Evolutionary conservation across 64 coral and sea anemone genomes (phyloP).

Genomic region (Stichodactyla helianthus): DNA sequence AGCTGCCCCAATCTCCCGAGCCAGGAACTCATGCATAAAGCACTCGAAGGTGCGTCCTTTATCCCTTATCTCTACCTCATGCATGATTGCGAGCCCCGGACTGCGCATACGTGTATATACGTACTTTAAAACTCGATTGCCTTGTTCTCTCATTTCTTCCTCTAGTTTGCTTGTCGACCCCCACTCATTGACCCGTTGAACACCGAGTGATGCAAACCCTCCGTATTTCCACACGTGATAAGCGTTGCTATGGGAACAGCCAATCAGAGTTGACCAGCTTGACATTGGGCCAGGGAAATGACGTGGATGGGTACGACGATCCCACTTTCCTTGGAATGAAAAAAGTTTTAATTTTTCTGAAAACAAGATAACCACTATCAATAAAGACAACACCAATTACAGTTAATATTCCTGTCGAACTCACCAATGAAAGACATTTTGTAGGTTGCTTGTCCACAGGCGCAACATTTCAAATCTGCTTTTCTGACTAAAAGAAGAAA

Average conservation of each 20-base stretch:
- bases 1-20: too few species aligned
- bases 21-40: too few species aligned
- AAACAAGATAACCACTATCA: too few species aligned
- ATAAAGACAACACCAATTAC: background rate
- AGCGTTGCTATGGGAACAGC: constrained; percentile 78
- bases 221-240: constrained; percentile 72
- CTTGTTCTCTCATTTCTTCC: constrained; percentile 59
- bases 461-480: constrained; percentile 49
- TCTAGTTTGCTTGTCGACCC: constrained; percentile 44
- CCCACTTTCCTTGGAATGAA: constrained; percentile 49
- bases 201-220: constrained; percentile 37
- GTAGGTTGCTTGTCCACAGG: constrained; percentile 73
- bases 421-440: constrained; percentile 69
- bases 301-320: constrained; percentile 44
- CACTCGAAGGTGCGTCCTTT: too few species aligned
- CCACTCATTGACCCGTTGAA: constrained; percentile 59
- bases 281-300: constrained; percentile 78
- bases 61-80: too few species aligned
- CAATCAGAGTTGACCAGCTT: constrained; percentile 78
- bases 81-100: too few species aligned
- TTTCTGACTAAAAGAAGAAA: background rate
- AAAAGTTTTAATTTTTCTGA: too few species aligned
- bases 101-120: background rate
- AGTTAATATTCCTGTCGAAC: background rate
- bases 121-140: constrained; percentile 48